Base-by-base conservation (phyloP, 2,888 invertebrate genomes). In the Ochlodes sylvanus region DNA sequence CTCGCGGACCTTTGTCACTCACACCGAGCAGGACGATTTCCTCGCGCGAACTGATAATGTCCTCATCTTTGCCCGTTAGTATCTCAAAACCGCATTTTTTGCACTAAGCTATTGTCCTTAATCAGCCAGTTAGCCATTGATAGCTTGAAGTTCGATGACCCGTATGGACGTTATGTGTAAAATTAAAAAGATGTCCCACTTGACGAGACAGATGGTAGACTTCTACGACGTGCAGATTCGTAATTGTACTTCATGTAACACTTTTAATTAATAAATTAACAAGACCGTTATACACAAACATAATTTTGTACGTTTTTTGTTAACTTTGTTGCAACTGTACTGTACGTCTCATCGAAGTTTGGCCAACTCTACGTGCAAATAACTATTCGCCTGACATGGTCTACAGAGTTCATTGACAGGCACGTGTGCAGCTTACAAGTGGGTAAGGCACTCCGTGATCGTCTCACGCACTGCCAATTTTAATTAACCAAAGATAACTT, bases 41-140 rank as follows among this genome's bases (percentile, higher is more conserved):
- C 94, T 95, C 79, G 95, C 95, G 76, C 94, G 94, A 79, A 95
- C 96, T 71, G 95, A 96, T 84, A 95, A 95, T 81, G 94, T 96
- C 78, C 89, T 96, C 85, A 94, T 95, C 75, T 96, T 96, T 90
- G 95, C 95, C 80, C 96, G 94, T 94, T 94, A 94, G 94, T 94
- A 94, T 86, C 77, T 79, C 82, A 79, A 80, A 80, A 69, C 19
- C 7, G 27, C 34, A 54, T 66, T 55, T 63, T 61, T 50, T 50
- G 10, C 50, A 2, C 7, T 62, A 17, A 21, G 47, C 76, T 62
- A 14, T 15, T 34, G 10, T 32, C 38, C 58, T 62, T 63, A 63
- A 65, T 63, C 57, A 55, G 56, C 60, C 65, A 47, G 50, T 52
- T 69, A 63, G 63, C 63, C 58, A 52, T 67, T 70, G 69, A 68